phyloP scores from a whole-genome alignment of 1,140 invertebrate species.

The Trachymyrmex cornetzi region DNA sequence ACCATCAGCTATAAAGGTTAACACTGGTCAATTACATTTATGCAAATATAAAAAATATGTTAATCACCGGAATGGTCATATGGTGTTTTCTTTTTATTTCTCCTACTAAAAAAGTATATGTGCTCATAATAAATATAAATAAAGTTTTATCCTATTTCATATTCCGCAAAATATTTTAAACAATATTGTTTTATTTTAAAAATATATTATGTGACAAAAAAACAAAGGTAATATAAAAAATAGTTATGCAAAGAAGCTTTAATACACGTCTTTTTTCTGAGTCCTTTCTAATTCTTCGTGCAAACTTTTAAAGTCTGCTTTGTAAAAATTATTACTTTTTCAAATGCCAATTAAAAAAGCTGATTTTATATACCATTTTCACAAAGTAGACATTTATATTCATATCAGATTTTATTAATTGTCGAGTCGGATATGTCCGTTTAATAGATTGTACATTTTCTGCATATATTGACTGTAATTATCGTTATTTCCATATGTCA shows the following conservation, averaged over 20 bases:
- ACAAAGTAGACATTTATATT: not conserved
- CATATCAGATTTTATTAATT: not conserved
- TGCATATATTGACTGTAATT: conserved; percentile 15
- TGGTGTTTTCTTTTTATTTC: not conserved
- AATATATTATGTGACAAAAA: not conserved
- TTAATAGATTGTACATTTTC: not conserved
- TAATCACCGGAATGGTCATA: not conserved
- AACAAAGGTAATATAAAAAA: not conserved
- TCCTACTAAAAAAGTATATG: not conserved
- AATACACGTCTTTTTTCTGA: not conserved
- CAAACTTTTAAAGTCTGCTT: not conserved
- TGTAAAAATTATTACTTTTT: not conserved
- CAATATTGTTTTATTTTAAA: too few relatives aligned
- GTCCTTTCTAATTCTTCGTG: not conserved
- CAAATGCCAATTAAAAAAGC: not conserved
- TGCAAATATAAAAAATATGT: conserved; percentile 2
- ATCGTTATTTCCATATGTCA: conserved; percentile 10
- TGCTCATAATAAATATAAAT: not conserved
- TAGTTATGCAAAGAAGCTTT: not conserved
- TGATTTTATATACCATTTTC: not conserved
- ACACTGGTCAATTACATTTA: conserved; percentile 36
- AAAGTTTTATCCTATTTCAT: not conserved
- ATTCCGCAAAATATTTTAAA: not conserved
- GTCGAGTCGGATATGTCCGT: not conserved
- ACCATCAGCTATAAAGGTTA: conserved; percentile 7